phyloP scores from a whole-genome alignment of 2,888 invertebrate species.

The Drosophila subquinaria region DNA sequence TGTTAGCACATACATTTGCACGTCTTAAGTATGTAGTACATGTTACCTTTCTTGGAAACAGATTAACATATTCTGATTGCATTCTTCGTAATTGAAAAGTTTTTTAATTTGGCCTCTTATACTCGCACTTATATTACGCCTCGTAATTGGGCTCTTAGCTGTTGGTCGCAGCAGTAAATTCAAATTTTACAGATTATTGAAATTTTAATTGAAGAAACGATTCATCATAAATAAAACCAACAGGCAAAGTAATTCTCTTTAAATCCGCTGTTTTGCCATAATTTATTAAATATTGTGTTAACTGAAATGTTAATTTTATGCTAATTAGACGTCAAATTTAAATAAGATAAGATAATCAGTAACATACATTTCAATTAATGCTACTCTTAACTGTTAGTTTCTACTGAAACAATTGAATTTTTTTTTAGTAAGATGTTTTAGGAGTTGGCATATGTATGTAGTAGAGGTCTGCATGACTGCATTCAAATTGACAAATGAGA shows the following conservation, averaged over 20 bases:
- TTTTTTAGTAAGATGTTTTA: too few species aligned
- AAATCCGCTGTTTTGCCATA: too few species aligned
- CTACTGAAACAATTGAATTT: too few species aligned
- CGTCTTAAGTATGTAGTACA: conserved; percentile 13
- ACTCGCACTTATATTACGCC: neutral
- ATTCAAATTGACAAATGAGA: too few species aligned
- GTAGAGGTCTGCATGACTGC: too few species aligned
- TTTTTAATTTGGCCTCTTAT: neutral
- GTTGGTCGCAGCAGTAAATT: neutral
- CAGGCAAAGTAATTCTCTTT: neutral
- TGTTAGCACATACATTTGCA: conserved; percentile 16
- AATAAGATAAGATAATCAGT: too few species aligned
- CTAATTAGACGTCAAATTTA: too few species aligned
- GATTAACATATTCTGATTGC: conserved; percentile 12
- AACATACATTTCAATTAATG: too few species aligned
- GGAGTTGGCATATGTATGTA: too few species aligned
- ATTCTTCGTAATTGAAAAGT: conserved; percentile 5
- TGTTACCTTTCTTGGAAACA: neutral
- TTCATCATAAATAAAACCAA: neutral
- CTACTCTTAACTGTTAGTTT: too few species aligned
- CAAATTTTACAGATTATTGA: neutral
- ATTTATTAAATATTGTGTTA: too few species aligned
- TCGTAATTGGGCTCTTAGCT: neutral
- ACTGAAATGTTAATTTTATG: too few species aligned
- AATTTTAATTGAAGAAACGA: neutral